Evolutionary conservation across 2,888 invertebrate genomes (phyloP).

Genomic region (Mesopsocus fuscifrons): DNA sequence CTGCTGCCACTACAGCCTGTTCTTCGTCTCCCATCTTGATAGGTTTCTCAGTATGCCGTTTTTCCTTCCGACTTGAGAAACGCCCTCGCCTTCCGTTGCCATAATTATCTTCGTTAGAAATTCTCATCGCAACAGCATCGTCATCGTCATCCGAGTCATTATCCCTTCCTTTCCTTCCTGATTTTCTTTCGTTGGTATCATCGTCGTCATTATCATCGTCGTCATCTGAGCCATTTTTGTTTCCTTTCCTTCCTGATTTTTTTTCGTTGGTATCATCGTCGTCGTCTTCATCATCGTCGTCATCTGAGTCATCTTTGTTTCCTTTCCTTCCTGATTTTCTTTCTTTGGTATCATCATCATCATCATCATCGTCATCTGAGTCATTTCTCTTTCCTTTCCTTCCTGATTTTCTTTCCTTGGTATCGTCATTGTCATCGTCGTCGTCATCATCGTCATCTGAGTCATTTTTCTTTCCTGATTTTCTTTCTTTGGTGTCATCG

Average conservation of each 20-base stretch:
- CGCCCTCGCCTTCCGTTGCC: too few relatives aligned
- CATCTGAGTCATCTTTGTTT: slow-evolving; percentile 1
- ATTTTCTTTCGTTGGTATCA: too few relatives aligned
- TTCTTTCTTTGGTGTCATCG: not conserved
- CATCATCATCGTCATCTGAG: slow-evolving; percentile 3
- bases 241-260: not conserved
- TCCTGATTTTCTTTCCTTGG: not conserved
- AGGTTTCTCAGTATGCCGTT: too few relatives aligned
- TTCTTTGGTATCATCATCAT: not conserved
- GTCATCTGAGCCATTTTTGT: not conserved
- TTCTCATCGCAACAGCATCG: too few relatives aligned
- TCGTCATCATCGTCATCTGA: not conserved
- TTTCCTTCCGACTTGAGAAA: too few relatives aligned
- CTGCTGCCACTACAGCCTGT: too few relatives aligned
- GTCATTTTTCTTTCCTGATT: not conserved
- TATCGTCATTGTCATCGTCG: slow-evolving; percentile 6
- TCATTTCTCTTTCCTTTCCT: not conserved
- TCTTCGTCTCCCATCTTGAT: too few relatives aligned
- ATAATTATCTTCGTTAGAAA: too few relatives aligned
- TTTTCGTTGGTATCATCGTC: slow-evolving; percentile 4
- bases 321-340: not conserved
- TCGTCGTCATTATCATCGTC: slow-evolving; percentile 6
- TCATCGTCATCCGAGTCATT: too few relatives aligned
- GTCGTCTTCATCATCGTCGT: slow-evolving; percentile 2
- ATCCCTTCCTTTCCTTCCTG: too few relatives aligned